Evolutionary conservation across 2,888 invertebrate genomes (phyloP).

Genomic region (Clusia tigrina): DNA sequence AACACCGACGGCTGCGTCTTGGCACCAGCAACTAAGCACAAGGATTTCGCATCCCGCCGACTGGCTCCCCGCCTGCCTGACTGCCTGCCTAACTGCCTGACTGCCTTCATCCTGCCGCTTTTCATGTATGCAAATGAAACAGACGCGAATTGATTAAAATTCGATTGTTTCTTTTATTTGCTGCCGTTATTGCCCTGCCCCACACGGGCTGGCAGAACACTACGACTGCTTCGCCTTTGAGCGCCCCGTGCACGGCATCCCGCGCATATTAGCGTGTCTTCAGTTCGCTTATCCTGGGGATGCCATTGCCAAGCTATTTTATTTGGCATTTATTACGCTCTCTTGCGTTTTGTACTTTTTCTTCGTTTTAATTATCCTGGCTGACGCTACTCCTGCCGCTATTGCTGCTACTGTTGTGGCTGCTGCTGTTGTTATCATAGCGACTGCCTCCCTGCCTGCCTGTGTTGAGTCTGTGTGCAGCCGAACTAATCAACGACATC

Average conservation of each 20-base stretch:
- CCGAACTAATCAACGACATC: constrained; percentile 43
- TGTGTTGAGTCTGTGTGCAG: constrained; percentile 15
- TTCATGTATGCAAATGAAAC: constrained; percentile 42
- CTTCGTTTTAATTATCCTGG: constrained; percentile 40
- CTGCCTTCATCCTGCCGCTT: background rate
- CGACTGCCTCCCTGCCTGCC: background rate
- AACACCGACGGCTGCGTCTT: constrained; percentile 10
- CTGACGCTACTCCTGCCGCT: background rate
- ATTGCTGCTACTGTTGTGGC: constrained; percentile 17
- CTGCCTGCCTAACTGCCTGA: no score
- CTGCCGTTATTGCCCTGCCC: constrained; percentile 3
- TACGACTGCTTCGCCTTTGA: background rate
- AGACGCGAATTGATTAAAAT: constrained; percentile 63
- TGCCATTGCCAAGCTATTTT: constrained; percentile 49
- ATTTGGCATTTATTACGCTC: constrained; percentile 58
- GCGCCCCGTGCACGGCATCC: background rate
- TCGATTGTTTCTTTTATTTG: constrained; percentile 60
- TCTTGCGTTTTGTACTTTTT: constrained; percentile 38
- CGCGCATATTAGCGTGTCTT: constrained; percentile 27
- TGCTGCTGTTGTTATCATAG: constrained; percentile 23
- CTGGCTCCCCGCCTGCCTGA: background rate
- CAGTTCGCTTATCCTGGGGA: constrained; percentile 43
- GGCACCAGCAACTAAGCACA: background rate
- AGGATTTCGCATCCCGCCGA: background rate
- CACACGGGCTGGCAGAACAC: constrained; percentile 10